Evolutionary conservation across 2,888 invertebrate species (phyloP), one percentile per base, ranked within the genome.

Genomic region (Ophioninae sp.): DNA sequence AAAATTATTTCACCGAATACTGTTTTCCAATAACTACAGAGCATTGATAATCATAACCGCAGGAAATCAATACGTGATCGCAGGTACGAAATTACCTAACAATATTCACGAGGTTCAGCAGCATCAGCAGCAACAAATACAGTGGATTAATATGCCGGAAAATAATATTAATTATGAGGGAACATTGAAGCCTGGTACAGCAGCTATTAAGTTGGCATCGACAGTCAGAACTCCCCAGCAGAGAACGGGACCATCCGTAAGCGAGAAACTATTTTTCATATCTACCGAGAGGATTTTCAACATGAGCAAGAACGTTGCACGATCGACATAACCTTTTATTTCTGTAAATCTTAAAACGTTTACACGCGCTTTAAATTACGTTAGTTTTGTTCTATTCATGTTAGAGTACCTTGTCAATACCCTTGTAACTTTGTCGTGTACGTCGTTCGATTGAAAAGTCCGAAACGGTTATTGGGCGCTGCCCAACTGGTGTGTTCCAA

Each of bases 121-220:
- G 30, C 85, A 78, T 37, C 78, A 79, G 70, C 76, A 79, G 44
- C 83, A 85, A 62, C 79, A 90, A 85, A 88, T 89, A 86, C 91
- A 91, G 88, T 91, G 92, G 91, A 84, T 91, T 82, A 91, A 86
- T 83, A 89, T 89, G 86, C 88, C 87, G 85, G 90, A 91, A 75
- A 89, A 89, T 86, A 90, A 87, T 87, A 85, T 89, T 79, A 88
- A 87, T 59, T 84, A 81, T 78, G 83, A 84, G 56, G 83, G 65
- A 64, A 69, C 83, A 13, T 70, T 83, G 39, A 84, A 79, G 44
- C 72, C 81, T 6, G 65, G n/a, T 10, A 59, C 59, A 61, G 20
- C 69, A 1, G 21, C 37, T 7, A 64, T 59, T 57, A 84, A 81
- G 65, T 67, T 88, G 86, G 85, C 87, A 44, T 85, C 85, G 64